These are phyloP conservation scores for Spizaetus ornatus DNA, from an alignment of 2,113 vertebrate genomes.

Conservation along the genomic window DNA sequence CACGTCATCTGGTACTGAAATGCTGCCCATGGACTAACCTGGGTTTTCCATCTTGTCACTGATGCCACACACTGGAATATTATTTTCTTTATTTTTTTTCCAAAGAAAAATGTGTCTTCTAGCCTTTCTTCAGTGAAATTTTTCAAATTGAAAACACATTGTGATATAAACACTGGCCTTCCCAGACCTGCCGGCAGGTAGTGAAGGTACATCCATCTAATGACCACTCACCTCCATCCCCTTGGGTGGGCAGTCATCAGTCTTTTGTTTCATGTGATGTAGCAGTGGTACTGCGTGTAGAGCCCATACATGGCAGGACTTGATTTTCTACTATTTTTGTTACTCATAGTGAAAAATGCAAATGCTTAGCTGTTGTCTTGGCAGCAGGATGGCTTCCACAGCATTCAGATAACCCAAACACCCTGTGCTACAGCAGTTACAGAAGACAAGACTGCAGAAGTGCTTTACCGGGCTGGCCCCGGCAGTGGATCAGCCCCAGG, in stretches of 20 bases:
- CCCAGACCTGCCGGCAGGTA: neutral
- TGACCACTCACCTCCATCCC: accelerated
- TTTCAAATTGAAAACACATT: neutral
- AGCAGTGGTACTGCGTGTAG: too few relatives aligned
- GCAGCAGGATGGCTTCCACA: neutral
- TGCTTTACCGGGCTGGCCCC: neutral
- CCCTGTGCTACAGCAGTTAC: neutral
- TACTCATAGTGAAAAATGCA: neutral
- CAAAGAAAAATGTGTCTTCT: neutral
- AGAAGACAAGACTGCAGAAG: neutral
- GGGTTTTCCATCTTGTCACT: neutral
- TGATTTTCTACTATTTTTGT: neutral
- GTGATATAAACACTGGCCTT: neutral
- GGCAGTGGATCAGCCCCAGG: neutral
- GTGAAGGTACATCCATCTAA: neutral
- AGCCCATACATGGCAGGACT: accelerated
- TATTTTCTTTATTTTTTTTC: neutral
- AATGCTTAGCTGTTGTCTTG: neutral
- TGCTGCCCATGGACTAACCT: neutral
- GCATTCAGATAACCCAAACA: neutral
- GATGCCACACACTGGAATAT: neutral
- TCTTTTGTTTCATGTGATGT: neutral
- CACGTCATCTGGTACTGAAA: too few relatives aligned
- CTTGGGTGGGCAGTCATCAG: neutral
- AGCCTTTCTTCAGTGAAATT: neutral